phyloP scores from a whole-genome alignment of 2,113 vertebrate genomes.

The Osmerus eperlanus region DNA sequence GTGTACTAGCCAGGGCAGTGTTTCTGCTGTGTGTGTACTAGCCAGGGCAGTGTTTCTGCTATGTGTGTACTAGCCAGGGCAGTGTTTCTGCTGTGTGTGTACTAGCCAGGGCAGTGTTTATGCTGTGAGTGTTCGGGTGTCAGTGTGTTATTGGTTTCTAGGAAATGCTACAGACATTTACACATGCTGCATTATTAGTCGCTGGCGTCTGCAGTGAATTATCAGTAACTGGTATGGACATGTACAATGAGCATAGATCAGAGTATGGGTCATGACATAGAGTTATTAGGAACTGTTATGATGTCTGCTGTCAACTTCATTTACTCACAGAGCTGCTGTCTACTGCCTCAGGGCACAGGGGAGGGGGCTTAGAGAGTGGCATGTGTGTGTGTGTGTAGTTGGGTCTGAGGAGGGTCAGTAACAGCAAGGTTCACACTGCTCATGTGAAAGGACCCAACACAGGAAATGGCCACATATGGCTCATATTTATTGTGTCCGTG shows the following conservation, averaged over 20 bases:
- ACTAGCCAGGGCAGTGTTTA: too few relatives aligned
- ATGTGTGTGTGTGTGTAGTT: slow-evolving; percentile 56
- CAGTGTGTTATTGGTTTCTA: not conserved
- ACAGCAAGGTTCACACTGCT: slow-evolving; percentile 69
- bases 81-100: too few relatives aligned
- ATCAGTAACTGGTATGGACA: slow-evolving; percentile 49
- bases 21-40: too few relatives aligned
- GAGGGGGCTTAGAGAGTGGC: slow-evolving; percentile 71
- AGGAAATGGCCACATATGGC: slow-evolving; percentile 93
- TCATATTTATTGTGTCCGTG: slow-evolving; percentile 86
- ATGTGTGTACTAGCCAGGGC: too few relatives aligned
- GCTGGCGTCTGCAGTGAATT: not conserved
- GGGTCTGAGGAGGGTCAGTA: slow-evolving; percentile 55
- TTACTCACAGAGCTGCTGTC: slow-evolving; percentile 83
- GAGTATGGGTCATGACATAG: not conserved
- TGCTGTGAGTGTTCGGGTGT: not conserved
- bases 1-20: too few relatives aligned
- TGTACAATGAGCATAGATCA: slow-evolving; percentile 60
- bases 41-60: too few relatives aligned
- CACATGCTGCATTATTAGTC: slow-evolving; percentile 10
- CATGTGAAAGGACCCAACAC: slow-evolving; percentile 89
- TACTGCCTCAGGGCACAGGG: slow-evolving; percentile 72
- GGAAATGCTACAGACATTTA: not conserved
- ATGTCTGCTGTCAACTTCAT: slow-evolving; percentile 87
- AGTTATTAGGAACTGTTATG: slow-evolving; percentile 76